Base-by-base conservation (phyloP, 2,113 vertebrate genomes). In the Phylloscopus trochiloides region DNA sequence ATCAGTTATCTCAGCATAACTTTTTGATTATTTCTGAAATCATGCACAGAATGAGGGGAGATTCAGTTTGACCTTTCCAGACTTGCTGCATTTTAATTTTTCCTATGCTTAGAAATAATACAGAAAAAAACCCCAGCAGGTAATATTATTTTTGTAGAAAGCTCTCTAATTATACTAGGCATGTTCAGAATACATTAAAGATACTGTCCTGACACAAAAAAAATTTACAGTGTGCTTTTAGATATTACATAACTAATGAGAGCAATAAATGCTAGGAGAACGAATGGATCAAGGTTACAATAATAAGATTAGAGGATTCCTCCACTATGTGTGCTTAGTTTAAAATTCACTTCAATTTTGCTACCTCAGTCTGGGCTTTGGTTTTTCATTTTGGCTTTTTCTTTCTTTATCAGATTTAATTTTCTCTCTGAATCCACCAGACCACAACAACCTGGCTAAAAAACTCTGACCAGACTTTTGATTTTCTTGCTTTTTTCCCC, bases 21-120 rank as follows among this genome's bases (percentile, higher is more conserved):
- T 94, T 88, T 90, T 77, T 86, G 71, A 93, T 94, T 83, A 88
- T 67, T 94, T 94, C 90, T 90, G 59, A 92, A 94, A 93, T 80
- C 85, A 70, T 51, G 88, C 31, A 86, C 75, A 59, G 82, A 86
- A 90, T 63, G 88, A 94, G 90, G 55, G 78, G 63, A 94, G 67
- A 80, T 72, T 70, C 34, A 48, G 28, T 76, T 70, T 92, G 93
- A 96, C 90, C 88, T 93, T 92, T 90, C 59, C 55, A 88, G 75
- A 74, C 59, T 90, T 74, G 28, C 85, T 90, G 75, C 79, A 84
- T 96, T 90, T 96, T 83, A 90, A 77, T 94, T 95, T 90, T 90
- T 90, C 63, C 52, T 71, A 8, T 71, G 40, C 75, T 74, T 95
- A 77, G 75, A 96, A 90, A 91, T 80, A 83, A 88, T 43, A 52